Conservation (phyloP, 2,113 vertebrate genomes). For the Anthoscopus minutus region DNA sequence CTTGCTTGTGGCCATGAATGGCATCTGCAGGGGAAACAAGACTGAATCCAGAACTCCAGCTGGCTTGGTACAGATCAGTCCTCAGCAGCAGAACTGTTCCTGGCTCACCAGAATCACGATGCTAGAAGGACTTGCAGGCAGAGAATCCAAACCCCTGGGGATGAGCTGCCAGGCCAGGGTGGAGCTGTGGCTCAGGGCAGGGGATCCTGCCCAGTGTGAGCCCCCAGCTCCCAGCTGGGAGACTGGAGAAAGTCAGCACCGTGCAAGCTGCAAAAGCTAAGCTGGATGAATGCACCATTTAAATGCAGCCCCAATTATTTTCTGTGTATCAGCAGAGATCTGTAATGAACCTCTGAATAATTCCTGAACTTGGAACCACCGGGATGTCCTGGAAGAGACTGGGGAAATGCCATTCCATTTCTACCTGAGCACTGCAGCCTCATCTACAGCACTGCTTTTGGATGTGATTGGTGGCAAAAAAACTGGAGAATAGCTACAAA, state of each 20-base stretch:
- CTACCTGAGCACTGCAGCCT: background rate
- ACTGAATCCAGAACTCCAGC: background rate
- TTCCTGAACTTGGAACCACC: background rate
- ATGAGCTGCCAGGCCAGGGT: background rate
- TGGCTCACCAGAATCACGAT: fast-evolving
- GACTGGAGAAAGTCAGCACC: fast-evolving
- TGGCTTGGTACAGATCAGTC: background rate
- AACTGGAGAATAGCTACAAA: background rate
- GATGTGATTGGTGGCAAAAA: background rate
- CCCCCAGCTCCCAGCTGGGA: background rate
- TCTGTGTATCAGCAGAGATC: background rate
- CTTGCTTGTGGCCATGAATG: background rate
- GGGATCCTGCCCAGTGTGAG: background rate
- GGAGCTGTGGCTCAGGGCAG: background rate
- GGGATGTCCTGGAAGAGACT: background rate
- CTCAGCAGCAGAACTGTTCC: background rate
- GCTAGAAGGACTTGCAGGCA: background rate
- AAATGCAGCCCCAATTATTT: background rate
- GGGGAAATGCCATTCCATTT: background rate
- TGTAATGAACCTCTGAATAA: background rate
- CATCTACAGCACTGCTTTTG: background rate
- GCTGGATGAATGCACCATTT: too few relatives aligned
- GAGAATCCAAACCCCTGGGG: background rate
- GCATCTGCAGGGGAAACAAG: background rate
- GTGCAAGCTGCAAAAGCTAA: background rate